Evolutionary conservation across 2,888 invertebrate species (phyloP), one percentile per base, ranked within the genome.

Genomic region (Synanthedon vespiformis): DNA sequence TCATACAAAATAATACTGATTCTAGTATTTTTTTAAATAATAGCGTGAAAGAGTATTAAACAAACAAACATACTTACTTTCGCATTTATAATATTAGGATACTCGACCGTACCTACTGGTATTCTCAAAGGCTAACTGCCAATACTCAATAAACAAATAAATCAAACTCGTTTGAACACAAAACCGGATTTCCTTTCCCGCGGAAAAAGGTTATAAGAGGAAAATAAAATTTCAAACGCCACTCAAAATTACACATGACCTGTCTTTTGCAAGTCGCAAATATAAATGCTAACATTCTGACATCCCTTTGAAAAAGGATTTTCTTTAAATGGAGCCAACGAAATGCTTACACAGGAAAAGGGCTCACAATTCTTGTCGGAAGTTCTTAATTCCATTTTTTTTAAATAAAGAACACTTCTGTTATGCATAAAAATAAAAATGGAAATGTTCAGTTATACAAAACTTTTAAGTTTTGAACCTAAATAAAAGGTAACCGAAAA

Each of bases 171-270:
- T 54, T 53, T 44, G 44, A 52, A 52, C 54, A 51, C 40, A 48
- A 51, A 53, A 52, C 52, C 52, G 53, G 49, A 55, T 40, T 54
- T 40, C 49, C 27, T 40, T 40, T 40, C 50, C 51, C 34, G 51
- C 50, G 44, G 49, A 55, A 55, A 54, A 44, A 44, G 44, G 13
- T 14, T 44, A 44, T 44, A 44, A 48, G 40, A 51, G 52, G 40
- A 41, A 53, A 55, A 55, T 52, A 53, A 48, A 55, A 55, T 50
- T 53, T 55, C 51, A 53, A 55, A 55, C 41, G 55, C 47, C 55
- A 55, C 52, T 55, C 54, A 55, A 54, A 54, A 55, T 55, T 55
- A 55, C 55, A 54, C 54, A 55, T 52, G 54, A 55, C 54, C 53
- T 51, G 51, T 40, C 51, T 44, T 44, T 44, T 44, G 44, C 44